These are phyloP conservation scores for Cynoglossus semilaevis DNA, from an alignment of 2,113 vertebrate genomes.

Conservation along the genomic window DNA sequence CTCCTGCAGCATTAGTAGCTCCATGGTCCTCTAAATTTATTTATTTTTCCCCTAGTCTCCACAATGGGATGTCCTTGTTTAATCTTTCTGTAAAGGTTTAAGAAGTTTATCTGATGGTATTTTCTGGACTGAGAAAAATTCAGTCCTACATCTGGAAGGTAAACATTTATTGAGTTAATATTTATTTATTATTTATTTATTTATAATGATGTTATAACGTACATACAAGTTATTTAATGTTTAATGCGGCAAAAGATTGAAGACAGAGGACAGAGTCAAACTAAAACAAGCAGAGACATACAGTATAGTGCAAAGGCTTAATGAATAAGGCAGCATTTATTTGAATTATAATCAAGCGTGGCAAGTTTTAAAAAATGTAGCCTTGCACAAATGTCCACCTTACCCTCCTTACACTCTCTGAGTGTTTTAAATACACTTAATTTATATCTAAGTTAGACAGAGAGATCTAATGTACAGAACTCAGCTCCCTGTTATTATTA, in stretches of 20 bases:
- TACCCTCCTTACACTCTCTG: too few relatives aligned
- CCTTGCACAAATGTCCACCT: background rate
- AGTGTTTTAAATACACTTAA: background rate
- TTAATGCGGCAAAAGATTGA: constrained; percentile 56
- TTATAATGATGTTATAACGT: too few relatives aligned
- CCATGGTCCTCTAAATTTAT: background rate
- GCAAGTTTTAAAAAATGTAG: constrained; percentile 23
- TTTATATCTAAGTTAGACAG: constrained; percentile 18
- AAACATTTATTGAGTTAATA: too few relatives aligned
- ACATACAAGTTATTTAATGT: too few relatives aligned
- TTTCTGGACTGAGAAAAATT: too few relatives aligned
- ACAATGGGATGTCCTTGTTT: too few relatives aligned
- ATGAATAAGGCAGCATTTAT: constrained; percentile 62
- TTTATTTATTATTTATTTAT: too few relatives aligned
- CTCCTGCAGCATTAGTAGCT: too few relatives aligned
- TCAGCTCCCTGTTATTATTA: constrained; percentile 35
- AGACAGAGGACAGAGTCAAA: constrained; percentile 63
- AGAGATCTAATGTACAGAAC: constrained; percentile 15
- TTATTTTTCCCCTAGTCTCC: background rate
- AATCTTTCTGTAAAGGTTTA: too few relatives aligned
- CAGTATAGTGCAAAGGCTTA: constrained; percentile 61
- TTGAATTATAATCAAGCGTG: constrained; percentile 53
- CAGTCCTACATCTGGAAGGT: too few relatives aligned
- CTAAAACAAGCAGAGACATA: constrained; percentile 52
- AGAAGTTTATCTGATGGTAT: too few relatives aligned